Percentiles rank a stretch among this genome's conserved stretches.
phyloP scores from a whole-genome alignment of 2,113 vertebrate genomes.

The zebrafish (Danio rerio) region GRCz12tu NC_133190.1:26830001-26830500 shows the following conservation, averaged over 20 bases:
- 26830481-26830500: too few relatives aligned
- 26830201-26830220: slow-evolving; percentile 54
- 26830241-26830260: slow-evolving; percentile 50
- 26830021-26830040: slow-evolving; percentile 68
- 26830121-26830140: slow-evolving; percentile 75
- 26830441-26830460: too few relatives aligned
- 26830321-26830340: slow-evolving; percentile 31
- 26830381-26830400: slow-evolving; percentile 31
- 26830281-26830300: slow-evolving; percentile 32
- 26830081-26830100: slow-evolving; percentile 76
- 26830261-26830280: slow-evolving; percentile 48
- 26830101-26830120: slow-evolving; percentile 74
- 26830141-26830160: slow-evolving; percentile 73
- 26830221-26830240: slow-evolving; percentile 51
- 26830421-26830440: neutral
- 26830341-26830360: neutral
- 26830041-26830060: slow-evolving; percentile 68
- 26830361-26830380: slow-evolving; percentile 39
- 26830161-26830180: slow-evolving; percentile 75
- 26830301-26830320: slow-evolving; percentile 30
- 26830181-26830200: slow-evolving; percentile 64
- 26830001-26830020: slow-evolving; percentile 58
- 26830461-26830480: neutral
- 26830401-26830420: slow-evolving; percentile 1
- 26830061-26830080: slow-evolving; percentile 79